Evolutionary conservation across 2,888 invertebrate species (phyloP).

Genomic region (Synergus itoensis): DNA sequence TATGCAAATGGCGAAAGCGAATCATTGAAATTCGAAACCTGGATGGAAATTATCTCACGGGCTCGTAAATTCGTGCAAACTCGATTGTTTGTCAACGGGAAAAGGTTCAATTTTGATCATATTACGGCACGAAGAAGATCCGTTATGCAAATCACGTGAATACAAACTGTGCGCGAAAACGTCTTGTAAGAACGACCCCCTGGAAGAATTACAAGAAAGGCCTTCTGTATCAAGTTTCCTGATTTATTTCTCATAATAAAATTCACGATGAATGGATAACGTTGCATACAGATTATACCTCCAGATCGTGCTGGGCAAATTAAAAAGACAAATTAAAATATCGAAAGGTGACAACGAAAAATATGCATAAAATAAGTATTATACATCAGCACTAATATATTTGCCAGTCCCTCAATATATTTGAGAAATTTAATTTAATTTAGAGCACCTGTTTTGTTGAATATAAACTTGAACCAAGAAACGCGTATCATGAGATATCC

Average conservation of each 20-base stretch:
- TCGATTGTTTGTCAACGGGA: conserved; percentile 34
- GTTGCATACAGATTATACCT: conserved; percentile 32
- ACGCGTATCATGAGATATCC: not conserved
- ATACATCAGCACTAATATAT: no score
- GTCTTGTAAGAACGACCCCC: conserved; percentile 47
- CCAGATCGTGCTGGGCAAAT: conserved; percentile 12
- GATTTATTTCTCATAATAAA: conserved; percentile 55
- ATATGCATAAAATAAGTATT: no score
- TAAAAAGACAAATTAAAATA: not conserved
- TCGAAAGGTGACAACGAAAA: not conserved
- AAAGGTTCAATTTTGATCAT: conserved; percentile 9
- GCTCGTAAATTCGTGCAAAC: conserved; percentile 4
- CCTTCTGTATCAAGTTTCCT: conserved; percentile 50
- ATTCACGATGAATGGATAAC: conserved; percentile 47
- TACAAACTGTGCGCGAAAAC: conserved; percentile 38
- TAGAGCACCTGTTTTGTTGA: not conserved
- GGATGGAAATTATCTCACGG: conserved; percentile 20
- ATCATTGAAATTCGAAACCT: conserved; percentile 34
- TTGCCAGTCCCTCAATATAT: not conserved
- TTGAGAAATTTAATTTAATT: no score
- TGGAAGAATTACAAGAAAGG: conserved; percentile 45
- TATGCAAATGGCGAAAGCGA: conserved; percentile 34
- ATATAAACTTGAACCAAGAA: not conserved
- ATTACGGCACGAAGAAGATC: conserved; percentile 25
- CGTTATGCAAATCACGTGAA: conserved; percentile 21